Percentiles rank a stretch among this genome's conserved stretches.
phyloP scores from a whole-genome alignment of 2,888 invertebrate species.

The Pogonocherus hispidulus region DNA sequence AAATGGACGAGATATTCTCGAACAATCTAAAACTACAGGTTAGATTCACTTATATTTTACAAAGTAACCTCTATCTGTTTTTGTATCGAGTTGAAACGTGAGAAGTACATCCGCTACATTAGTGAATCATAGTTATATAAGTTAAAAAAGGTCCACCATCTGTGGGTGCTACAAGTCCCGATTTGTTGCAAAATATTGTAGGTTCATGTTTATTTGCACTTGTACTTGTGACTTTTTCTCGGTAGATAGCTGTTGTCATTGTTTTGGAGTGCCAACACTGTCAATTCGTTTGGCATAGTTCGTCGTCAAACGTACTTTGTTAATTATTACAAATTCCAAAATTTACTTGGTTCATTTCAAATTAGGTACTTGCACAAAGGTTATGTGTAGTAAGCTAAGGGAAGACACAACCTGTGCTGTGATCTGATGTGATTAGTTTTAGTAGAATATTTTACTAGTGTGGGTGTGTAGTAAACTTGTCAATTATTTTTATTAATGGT shows the following conservation, averaged over 20 bases:
- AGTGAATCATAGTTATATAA: constrained; percentile 64
- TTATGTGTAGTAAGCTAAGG: not conserved
- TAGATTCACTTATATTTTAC: constrained; percentile 53
- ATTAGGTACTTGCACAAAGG: too few relatives aligned
- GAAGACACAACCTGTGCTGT: constrained; percentile 4
- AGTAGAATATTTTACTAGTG: not conserved
- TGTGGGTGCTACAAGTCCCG: constrained; percentile 60
- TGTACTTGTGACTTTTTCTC: not conserved
- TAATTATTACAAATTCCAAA: constrained; percentile 16
- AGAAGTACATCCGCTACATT: constrained; percentile 41
- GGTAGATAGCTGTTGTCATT: not conserved
- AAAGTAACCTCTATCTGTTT: constrained; percentile 16
- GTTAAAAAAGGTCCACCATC: constrained; percentile 66
- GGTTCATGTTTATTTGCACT: constrained; percentile 22
- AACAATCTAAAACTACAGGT: constrained; percentile 67
- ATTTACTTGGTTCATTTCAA: not conserved
- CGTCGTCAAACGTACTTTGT: constrained; percentile 5
- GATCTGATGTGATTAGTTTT: not conserved
- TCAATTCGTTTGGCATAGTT: not conserved
- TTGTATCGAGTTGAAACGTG: constrained; percentile 25
- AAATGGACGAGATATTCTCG: constrained; percentile 67
- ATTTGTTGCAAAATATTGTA: constrained; percentile 30
- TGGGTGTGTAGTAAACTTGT: constrained; percentile 14
- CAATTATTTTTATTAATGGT: constrained; percentile 16
- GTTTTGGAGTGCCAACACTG: not conserved